Base-by-base conservation (phyloP, 2,797 vertebrate genomes). In the Sebastes kiyomatsui region DNA sequence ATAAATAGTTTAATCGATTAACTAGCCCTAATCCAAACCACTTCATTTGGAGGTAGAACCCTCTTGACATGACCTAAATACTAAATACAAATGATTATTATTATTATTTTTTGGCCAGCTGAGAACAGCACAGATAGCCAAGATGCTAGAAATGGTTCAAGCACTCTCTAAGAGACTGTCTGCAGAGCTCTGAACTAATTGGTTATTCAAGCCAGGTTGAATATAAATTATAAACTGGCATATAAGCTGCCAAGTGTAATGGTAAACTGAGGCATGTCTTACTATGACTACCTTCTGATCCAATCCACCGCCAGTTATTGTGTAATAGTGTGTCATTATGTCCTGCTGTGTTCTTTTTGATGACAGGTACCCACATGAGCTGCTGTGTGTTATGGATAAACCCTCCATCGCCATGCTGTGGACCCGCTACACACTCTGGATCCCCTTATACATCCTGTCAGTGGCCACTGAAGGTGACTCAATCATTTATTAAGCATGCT, bases 301-400 rank as follows among this genome's bases (percentile, higher is more conserved):
- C 54, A 27, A 20, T 27, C 49, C 12, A 3, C 6, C 23, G 54
- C 23, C 22, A 25, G 54, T 27, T 65, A 25, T n/a, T 55, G 56
- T 61, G 46, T 25, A 25, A 46, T 22, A 22, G 4, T 65, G 2
- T 35, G 27, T 3, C 12, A 27, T 52, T 16, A 33, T 27, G 16
- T 2, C 6, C 16, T 10, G 13, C 3, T 42, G 33, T 79, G 9
- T 49, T 1, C 35, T 18, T 4, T 85, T 9, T 79, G 59, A 4
- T 27, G 46, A 65, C 92, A 99, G 98, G 85, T 98, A 99, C 69
- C 97, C 97, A 16, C 95, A 97, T 5, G 95, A 95, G 74, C 96
- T 99, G 88, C 84, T 99, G 80, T 91, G 95, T 67, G 91, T 95
- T 12, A 88, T 94, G 71, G 96, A 94, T 16, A 95, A 86, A 30